Evolutionary conservation across 2,888 invertebrate genomes (phyloP), one percentile per base, ranked within the genome.

Genomic region (Amblyteles armatorius): DNA sequence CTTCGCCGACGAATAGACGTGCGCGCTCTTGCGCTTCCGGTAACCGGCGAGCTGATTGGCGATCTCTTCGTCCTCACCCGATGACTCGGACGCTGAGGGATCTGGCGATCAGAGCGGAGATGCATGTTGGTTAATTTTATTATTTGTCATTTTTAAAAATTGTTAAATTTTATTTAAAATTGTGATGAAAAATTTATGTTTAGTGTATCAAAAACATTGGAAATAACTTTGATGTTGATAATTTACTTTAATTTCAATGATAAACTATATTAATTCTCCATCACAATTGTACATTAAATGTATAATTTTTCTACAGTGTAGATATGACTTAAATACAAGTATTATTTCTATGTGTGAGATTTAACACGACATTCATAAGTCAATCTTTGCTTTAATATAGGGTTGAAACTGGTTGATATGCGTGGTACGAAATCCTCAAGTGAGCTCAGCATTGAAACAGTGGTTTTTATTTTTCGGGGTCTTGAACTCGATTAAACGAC

Each of bases 31-130:
- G 9, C 90, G 90, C 55, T 89, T 90, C 40, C 89, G 87, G 71
- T 88, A 85, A 16, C 85, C 89, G n/a, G 89, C 81, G 22, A 88
- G 80, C 22, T 88, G 89, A 63, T 84, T 87, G 3, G 86, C 88
- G 22, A 86, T 83, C 79, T 92, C 91, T 71, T 93, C 93, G 85
- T 93, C 92, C 44, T 93, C 91, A 80, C 91, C 91, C 29, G 93
- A 93, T 7, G 93, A 93, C 9, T 90, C 93, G 5, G 93, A 93
- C 0, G 91, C 93, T 50, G 93, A 93, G 16, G 91, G 91, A 88
- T 93, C 93, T 93, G 88, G n/a, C 13, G 26, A 22, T 11, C 26
- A 26, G 57, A 26, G 57, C 3, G 26, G 57, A 26, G 26, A 6
- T 26, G 26, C 13, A 22, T 7, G 3, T 4, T 57, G 4, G 26